These are phyloP conservation scores for Phortica variegata DNA, from an alignment of 1,140 invertebrate genomes.

Conservation along the genomic window DNA sequence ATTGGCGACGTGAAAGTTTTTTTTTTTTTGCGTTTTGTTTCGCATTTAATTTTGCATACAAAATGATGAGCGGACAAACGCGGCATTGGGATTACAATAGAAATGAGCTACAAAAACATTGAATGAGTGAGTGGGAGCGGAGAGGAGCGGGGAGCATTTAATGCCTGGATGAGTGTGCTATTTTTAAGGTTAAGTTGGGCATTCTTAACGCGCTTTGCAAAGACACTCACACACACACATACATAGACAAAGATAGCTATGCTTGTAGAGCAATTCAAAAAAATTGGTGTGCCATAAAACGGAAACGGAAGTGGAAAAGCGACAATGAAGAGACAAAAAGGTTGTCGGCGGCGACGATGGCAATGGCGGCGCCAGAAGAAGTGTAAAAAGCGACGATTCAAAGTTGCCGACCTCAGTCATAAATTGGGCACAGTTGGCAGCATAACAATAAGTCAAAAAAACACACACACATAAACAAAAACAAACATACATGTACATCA, in stretches of 20 bases:
- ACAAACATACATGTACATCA: conserved; percentile 12
- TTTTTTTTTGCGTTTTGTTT: conserved; percentile 23
- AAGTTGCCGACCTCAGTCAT: conserved; percentile 41
- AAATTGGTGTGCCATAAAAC: too few relatives aligned
- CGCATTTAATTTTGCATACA: conserved; percentile 11
- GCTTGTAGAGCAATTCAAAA: too few relatives aligned
- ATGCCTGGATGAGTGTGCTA: conserved; percentile 21
- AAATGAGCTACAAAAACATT: neutral
- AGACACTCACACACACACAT: too few relatives aligned
- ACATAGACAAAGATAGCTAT: too few relatives aligned
- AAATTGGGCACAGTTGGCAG: conserved; percentile 50
- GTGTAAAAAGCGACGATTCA: conserved; percentile 9
- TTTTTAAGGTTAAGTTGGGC: conserved; percentile 30
- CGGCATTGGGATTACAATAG: neutral
- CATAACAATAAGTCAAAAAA: conserved; percentile 51
- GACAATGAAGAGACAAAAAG: neutral
- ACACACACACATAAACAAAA: conserved; percentile 8
- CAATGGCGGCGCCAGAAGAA: conserved; percentile 2
- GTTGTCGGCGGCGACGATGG: neutral
- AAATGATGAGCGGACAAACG: neutral
- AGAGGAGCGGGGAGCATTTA: neutral
- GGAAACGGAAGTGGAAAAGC: neutral
- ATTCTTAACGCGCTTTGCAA: too few relatives aligned
- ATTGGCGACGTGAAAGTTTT: neutral
- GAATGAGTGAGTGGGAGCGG: too few relatives aligned